These are phyloP conservation scores for Ommatoiulus sabulosus DNA, from an alignment of 2,888 invertebrate species.

Conservation along the genomic window DNA sequence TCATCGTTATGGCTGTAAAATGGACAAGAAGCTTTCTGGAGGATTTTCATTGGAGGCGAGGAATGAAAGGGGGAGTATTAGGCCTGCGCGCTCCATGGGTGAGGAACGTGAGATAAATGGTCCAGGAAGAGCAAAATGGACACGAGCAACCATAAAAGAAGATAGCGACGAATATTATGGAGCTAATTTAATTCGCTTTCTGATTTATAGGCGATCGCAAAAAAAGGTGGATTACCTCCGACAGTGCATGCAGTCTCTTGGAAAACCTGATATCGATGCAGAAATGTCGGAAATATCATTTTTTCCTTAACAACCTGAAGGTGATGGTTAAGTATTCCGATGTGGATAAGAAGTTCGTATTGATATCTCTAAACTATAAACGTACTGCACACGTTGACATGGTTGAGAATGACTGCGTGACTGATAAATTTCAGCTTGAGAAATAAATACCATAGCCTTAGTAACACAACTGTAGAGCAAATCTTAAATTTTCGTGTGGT, in stretches of 20 bases:
- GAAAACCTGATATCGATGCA: not conserved
- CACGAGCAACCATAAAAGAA: not conserved
- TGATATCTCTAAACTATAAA: no score
- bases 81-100: not conserved
- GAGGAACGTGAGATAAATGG: constrained; percentile 3
- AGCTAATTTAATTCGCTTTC: constrained; percentile 34
- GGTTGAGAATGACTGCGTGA: no score
- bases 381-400: no score
- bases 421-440: no score
- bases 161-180: constrained; percentile 21
- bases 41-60: constrained; percentile 22
- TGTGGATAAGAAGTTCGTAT: no score
- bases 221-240: not conserved
- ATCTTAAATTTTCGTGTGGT: no score
- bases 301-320: not conserved
- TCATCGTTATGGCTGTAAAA: constrained; percentile 34
- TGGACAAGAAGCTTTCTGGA: constrained; percentile 11
- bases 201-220: constrained; percentile 16
- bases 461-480: no score
- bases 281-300: not conserved
- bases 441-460: no score
- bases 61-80: constrained; percentile 13
- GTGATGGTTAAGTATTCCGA: no score
- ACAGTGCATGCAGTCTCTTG: not conserved
- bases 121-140: constrained; percentile 34